Evolutionary conservation across 2,797 vertebrate species (phyloP), one percentile per base, ranked within the genome.

Genomic region (Paguma larvata): DNA sequence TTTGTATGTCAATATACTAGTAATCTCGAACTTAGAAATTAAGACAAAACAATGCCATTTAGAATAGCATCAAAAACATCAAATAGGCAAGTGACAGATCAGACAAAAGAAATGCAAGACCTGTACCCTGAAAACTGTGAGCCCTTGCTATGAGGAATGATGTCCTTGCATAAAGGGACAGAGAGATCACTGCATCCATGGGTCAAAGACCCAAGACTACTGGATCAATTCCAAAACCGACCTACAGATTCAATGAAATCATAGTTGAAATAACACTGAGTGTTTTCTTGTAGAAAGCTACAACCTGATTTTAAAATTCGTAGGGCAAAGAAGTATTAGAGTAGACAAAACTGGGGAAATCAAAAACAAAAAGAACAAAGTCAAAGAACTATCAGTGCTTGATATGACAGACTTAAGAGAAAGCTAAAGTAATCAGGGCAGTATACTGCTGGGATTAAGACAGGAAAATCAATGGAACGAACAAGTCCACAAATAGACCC

Each of bases 251-350:
- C 51, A 90, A 51, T 83, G 38, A 30, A 70, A 48, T 89, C 10
- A 59, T 19, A 92, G 63, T 85, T 44, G 83, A 94, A 94, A 86
- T 70, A 38, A 77, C 23, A 67, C 25, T 13, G 1, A 23, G 34
- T 44, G 10, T 38, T 48, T 30, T 75, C 56, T 27, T 13, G 0
- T 10, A 32, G 53, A 68, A 93, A 95, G 53, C 5, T 19, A 88
- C 5, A 41, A 80, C 62, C 27, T 79, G 15, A 88, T 67, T 95
- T 38, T 44, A 86, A 96, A 94, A 84, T 77, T 67, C 48, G 41
- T 1, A 88, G 32, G 51, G 2, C 7, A 89, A 92, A 92, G 19
- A 15, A 65, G 19, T 25, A 59, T 23, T 68, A 56, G 16, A 95
- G 56, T 53, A 59, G 56, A 59, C 21, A 59, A 59, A 59, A 59